Evolutionary conservation across 53 echinoderm and acorn worm species (phyloP), one percentile per base, ranked within the genome.

Genomic region (Pentamera pediparva): DNA sequence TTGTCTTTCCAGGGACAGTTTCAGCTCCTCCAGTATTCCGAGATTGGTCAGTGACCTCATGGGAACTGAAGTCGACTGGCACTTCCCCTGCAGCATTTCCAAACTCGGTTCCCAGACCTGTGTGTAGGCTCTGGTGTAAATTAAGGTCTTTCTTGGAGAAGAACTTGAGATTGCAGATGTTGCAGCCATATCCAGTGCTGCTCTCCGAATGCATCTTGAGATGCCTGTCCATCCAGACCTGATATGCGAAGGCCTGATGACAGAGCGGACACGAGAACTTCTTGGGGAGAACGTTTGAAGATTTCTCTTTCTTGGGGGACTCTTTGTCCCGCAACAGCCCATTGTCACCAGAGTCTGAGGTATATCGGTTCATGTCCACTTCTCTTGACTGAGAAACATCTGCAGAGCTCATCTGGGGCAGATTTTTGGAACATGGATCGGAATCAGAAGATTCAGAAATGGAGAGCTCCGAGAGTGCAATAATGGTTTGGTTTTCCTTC

Each of bases 161-260:
- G 40, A 75, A 62, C 32, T 77, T 80, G 50, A 84, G 31, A 20
- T 55, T 63, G 40, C 84, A 70, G 18, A 67, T 28, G 4, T 67
- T 20, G 17, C 67, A 67, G 41, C 24, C 17, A 19, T 67, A 45
- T 25, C 67, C 67, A 43, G 20, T 40, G 30, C 30, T 41, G 24
- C 67, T 41, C 11, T 67, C 29, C 10, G 28, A 33, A 32, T 84
- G 84, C 32, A 53, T 78, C 35, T 65, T 53, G 27, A 84, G 51
- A 29, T 84, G 84, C 40, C 69, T 84, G 22, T 84, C 62, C 51
- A 70, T 77, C 84, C 84, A 84, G 36, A 62, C 61, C 32, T 47
- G 70, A 41, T 84, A 84, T 47, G 78, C 78, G 35, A 84, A 84
- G 12, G 71, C 60, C 40, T 71, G 78, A 35, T 71, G 62, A 67